Evolutionary conservation across 2,113 vertebrate genomes (phyloP), one percentile per base, ranked within the genome.

Genomic region (Mus spicilegus): DNA sequence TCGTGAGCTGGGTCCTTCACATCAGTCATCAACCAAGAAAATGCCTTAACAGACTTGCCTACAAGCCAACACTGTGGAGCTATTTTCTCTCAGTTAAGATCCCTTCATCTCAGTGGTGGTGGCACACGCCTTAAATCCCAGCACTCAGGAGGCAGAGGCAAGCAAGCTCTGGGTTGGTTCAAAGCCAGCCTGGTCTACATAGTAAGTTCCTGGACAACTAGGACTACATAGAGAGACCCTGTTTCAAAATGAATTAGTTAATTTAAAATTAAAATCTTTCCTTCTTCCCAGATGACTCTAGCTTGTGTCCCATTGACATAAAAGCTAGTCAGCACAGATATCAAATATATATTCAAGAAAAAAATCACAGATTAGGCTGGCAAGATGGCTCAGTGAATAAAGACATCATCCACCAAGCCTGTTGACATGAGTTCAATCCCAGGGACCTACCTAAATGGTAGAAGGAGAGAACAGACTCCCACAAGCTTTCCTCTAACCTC

Each of bases 291-390:
- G 12, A 9, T 39, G 20, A 58, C 36, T 82, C 78, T 58, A 39
- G 11, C 10, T 22, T 81, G 78, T 58, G 54, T 82, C 80, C 39
- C 26, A 54, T 61, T 82, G 36, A 39, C 80, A 14, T 24, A 24
- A 14, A 58, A 82, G 54, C 54, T 39, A 80, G 51, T 80, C 51
- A 80, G 51, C 19, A 56, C 19, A 49, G 28, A 42, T 81, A 95
- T 70, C 82, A 75, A 94, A 94, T 54, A 65, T 9, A 89, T 33
- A 73, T 22, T n/a, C 9, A 89, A 95, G 54, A 70, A 92, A 78
- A 92, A 78, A 87, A 93, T 86, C 36, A 56, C 58, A 63, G 42
- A 61, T 9, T 8, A 20, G 3, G 42, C 61, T 67, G 39, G 16
- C 16, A 46, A 49, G 30, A 67, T 33, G 82, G 61, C 28, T 86